Base-by-base conservation (phyloP, 2,113 vertebrate species). In the Suricata suricatta region DNA sequence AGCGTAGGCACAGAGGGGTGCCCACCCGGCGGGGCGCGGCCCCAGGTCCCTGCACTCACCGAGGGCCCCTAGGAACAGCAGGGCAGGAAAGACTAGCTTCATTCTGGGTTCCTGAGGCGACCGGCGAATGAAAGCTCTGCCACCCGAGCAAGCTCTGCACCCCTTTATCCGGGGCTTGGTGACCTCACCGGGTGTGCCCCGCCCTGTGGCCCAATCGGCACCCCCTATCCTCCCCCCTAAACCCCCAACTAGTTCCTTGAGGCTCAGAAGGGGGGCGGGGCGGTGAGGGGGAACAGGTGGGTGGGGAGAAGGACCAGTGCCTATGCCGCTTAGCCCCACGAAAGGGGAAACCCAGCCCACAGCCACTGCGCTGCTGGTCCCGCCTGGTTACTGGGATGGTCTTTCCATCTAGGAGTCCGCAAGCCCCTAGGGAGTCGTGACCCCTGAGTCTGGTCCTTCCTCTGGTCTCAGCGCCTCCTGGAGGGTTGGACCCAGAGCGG, bases 21-120 rank as follows among this genome's bases (percentile, higher is more conserved):
- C 4, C 3, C 52, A 54, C 52, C 4, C 52, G 10, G 35, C 29
- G 52, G 64, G 64, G 29, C 10, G 27, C 11, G 5, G 38, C 27
- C n/a, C 38, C 69, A 8, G n/a, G 25, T 60, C 72, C 80, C 90
- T 13, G n/a, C 80, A 96, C 98, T 98, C 92, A 98, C 98, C 98
- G 0, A 97, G 69, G 57, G 57, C 57, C 64, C 77, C 87, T 3
- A 98, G 87, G 66, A 57, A 64, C 87, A 98, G 54, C 92, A 96
- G 88, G 19, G 29, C 2, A 0, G 50, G 10, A 57, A 97, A 74
- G 54, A 95, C 1, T 50, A 92, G 63, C 80, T 64, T 97, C 98
- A 98, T 98, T 44, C 82, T 81, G 87, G 25, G 29, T 33, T 85
- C 85, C 33, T 14, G 23, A 19, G 10, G 66, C 0, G 47, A 91